Base-by-base conservation (phyloP, 2,797 vertebrate species). In the Pempheris klunzingeri region DNA sequence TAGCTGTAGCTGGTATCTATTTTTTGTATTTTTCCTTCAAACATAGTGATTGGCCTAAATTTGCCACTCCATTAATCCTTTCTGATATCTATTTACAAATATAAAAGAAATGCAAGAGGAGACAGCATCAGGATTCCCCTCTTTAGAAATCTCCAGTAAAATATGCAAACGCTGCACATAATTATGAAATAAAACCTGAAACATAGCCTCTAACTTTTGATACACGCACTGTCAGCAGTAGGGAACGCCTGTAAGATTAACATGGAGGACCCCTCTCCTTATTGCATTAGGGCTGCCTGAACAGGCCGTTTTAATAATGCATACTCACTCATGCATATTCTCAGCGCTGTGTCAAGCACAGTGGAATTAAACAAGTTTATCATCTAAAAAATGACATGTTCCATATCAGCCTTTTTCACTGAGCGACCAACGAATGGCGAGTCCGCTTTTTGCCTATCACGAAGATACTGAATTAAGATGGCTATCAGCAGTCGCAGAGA, bases 311-410 rank as follows among this genome's bases (percentile, higher is more conserved):
- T 94, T 92, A 94, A 95, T 94, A 94, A 94, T 93, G 90, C 89
- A 93, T 88, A 88, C 81, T 90, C 81, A 88, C 92, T 90, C 93
- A 93, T 93, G 91, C 87, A 92, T 92, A 94, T 93, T 89, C 85
- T 83, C 83, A 59, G 65, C 36, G 49, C 85, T 70, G 88, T 89
- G 87, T 93, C 90, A 92, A 91, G 87, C 85, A 86, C 76, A 81
- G 85, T 77, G 81, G 87, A 94, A 93, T 94, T 92, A 92, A 93
- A 94, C 85, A 87, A 90, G 87, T 94, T 93, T 90, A 93, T 94
- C 92, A 94, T 92, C 80, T 74, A 73, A 90, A 88, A 93, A 93
- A 86, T 70, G 87, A 92, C 85, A 90, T 26, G 55, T 81, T 88
- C 83, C 81, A 74, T 82, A 87, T 85, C 83, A 81, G 75, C 62